phyloP scores from a whole-genome alignment of 2,113 vertebrate genomes.

The Paracanthobrama guichenoti region DNA sequence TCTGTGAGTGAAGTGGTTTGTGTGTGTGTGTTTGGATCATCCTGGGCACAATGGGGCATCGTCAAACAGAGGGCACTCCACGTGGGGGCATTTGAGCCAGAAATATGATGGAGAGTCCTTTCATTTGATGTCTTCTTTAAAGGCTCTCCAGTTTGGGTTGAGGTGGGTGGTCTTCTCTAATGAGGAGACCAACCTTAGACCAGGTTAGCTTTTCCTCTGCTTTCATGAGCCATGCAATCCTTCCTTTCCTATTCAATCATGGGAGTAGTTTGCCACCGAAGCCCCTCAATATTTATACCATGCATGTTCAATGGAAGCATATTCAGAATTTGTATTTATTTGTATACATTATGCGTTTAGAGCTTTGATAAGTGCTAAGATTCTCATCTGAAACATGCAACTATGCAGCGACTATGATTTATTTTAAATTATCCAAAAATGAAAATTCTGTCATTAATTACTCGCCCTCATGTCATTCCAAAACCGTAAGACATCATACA shows the following conservation, averaged over 20 bases:
- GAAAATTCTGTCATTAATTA: too few species aligned
- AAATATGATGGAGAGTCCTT: slow-evolving; percentile 42
- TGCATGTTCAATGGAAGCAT: too few species aligned
- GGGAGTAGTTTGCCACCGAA: too few species aligned
- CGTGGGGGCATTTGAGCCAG: slow-evolving; percentile 40
- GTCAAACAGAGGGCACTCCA: slow-evolving; percentile 43
- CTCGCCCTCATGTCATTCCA: too few species aligned
- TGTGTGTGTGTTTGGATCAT: slow-evolving; percentile 31
- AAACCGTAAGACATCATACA: too few species aligned
- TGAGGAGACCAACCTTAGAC: slow-evolving; percentile 49
- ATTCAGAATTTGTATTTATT: too few species aligned
- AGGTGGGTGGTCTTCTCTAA: slow-evolving; percentile 52
- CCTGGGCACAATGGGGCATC: slow-evolving; percentile 26
- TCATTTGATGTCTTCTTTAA: slow-evolving; percentile 43
- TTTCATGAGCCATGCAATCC: background rate
- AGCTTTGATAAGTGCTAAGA: too few species aligned
- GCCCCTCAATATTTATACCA: too few species aligned
- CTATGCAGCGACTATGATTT: too few species aligned
- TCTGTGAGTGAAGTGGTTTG: background rate
- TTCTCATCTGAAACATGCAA: too few species aligned
- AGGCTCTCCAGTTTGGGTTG: slow-evolving; percentile 17
- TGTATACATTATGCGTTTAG: too few species aligned
- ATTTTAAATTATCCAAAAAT: too few species aligned
- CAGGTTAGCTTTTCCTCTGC: slow-evolving; percentile 19
- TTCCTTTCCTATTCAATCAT: background rate